Conservation (phyloP, 2,888 invertebrate species). For the Notocelia uddmanniana region DNA sequence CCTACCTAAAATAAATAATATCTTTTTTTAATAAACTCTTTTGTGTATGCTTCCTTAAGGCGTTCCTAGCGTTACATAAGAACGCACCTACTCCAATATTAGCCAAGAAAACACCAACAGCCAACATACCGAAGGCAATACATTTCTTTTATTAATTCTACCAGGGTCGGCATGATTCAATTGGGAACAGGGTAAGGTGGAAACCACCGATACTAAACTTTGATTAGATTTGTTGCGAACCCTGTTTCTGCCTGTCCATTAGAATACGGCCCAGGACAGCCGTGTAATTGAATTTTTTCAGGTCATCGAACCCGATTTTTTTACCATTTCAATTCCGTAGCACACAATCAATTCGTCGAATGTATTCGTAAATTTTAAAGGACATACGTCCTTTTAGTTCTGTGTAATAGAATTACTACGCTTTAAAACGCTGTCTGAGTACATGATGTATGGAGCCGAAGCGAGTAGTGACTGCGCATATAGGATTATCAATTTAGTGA, state of each 20-base stretch:
- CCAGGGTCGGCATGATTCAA: conserved; percentile 50
- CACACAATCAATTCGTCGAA: neutral
- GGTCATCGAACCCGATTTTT: conserved; percentile 61
- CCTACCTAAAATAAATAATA: too few species aligned
- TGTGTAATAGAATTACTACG: neutral
- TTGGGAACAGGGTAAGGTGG: conserved; percentile 48
- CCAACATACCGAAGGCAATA: conserved; percentile 29
- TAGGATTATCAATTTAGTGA: conserved; percentile 34
- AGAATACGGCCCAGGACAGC: conserved; percentile 66
- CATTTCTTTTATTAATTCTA: conserved; percentile 43
- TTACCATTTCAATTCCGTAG: conserved; percentile 32
- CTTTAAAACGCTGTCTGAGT: conserved; percentile 41
- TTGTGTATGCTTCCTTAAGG: neutral
- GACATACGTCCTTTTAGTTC: neutral
- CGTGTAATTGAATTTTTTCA: conserved; percentile 71
- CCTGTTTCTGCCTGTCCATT: conserved; percentile 57
- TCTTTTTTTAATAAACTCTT: too few species aligned
- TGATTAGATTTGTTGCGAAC: conserved; percentile 63
- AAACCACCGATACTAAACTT: conserved; percentile 55
- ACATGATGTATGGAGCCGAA: conserved; percentile 35
- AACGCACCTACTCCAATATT: neutral
- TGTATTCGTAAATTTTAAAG: neutral
- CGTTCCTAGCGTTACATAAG: conserved; percentile 2
- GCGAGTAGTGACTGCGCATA: conserved; percentile 34
- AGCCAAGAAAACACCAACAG: conserved; percentile 16